phyloP scores from a whole-genome alignment of 2,888 invertebrate species.

The Chymomyza procnemis region DNA sequence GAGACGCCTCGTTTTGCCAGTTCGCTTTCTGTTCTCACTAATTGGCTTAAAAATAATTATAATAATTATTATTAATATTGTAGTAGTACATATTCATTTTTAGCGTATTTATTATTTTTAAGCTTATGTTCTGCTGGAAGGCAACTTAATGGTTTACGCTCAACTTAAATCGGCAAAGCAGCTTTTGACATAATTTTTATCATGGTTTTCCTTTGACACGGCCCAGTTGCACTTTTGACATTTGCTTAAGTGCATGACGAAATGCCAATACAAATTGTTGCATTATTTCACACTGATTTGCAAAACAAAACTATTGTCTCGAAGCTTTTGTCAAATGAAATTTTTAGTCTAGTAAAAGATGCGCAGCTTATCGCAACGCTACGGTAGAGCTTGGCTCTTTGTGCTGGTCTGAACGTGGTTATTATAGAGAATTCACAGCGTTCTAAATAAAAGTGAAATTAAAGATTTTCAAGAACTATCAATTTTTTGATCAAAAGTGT shows the following conservation, averaged over 20 bases:
- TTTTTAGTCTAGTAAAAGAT: conserved; percentile 31
- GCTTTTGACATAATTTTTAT: conserved; percentile 1
- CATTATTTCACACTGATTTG: neutral
- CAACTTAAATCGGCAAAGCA: conserved; percentile 9
- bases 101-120: conserved; percentile 33
- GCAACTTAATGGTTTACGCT: conserved; percentile 18
- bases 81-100: conserved; percentile 5
- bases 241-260: conserved; percentile 19
- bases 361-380: too few species aligned
- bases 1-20: conserved; percentile 26
- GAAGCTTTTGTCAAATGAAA: neutral
- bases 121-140: conserved; percentile 23
- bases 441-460: neutral
- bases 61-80: conserved; percentile 47
- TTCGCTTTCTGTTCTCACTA: conserved; percentile 34
- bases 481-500: too few species aligned
- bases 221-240: neutral
- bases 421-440: neutral
- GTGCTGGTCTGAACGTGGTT: too few species aligned
- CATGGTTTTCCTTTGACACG: neutral
- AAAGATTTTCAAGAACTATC: neutral
- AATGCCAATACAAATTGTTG: conserved; percentile 25
- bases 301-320: neutral
- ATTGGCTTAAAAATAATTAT: conserved; percentile 68
- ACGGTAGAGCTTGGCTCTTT: too few species aligned